Percentiles rank a stretch among this genome's conserved stretches.
Evolutionary conservation across 1,140 invertebrate species (phyloP).

Genomic region (Samia ricini): DNA sequence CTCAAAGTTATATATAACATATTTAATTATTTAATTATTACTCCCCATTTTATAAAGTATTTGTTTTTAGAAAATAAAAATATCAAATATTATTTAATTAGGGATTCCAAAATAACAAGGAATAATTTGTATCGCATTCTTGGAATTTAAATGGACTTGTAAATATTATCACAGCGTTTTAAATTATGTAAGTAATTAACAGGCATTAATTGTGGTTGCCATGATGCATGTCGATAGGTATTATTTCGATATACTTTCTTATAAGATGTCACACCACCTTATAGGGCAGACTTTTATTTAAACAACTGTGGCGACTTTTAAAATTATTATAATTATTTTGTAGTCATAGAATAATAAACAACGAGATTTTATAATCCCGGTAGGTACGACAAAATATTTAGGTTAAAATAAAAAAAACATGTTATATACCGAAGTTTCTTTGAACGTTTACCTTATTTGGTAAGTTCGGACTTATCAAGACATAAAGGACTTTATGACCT

Average conservation of each 20-base stretch:
- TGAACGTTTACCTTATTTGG: constrained; percentile 50
- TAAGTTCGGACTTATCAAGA: constrained; percentile 75
- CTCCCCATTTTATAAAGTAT: too few species aligned
- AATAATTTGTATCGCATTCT: background rate
- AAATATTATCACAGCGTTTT: background rate
- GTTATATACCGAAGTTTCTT: too few species aligned
- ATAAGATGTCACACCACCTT: background rate
- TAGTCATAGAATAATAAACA: too few species aligned
- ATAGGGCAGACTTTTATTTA: background rate
- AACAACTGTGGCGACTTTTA: background rate
- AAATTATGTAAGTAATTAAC: background rate
- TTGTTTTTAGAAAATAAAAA: background rate
- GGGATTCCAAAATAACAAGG: background rate
- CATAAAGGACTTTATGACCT: constrained; percentile 75
- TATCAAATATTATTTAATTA: background rate
- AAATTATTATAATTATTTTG: too few species aligned
- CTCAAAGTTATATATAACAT: too few species aligned
- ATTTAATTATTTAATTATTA: too few species aligned
- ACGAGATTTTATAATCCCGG: too few species aligned
- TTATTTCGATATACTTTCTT: too few species aligned
- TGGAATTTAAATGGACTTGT: background rate
- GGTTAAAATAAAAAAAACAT: too few species aligned
- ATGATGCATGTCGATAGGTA: background rate
- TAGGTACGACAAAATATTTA: too few species aligned
- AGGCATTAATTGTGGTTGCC: background rate